Base-by-base conservation (phyloP, 1,140 invertebrate species). In the Coboldia fuscipes region DNA sequence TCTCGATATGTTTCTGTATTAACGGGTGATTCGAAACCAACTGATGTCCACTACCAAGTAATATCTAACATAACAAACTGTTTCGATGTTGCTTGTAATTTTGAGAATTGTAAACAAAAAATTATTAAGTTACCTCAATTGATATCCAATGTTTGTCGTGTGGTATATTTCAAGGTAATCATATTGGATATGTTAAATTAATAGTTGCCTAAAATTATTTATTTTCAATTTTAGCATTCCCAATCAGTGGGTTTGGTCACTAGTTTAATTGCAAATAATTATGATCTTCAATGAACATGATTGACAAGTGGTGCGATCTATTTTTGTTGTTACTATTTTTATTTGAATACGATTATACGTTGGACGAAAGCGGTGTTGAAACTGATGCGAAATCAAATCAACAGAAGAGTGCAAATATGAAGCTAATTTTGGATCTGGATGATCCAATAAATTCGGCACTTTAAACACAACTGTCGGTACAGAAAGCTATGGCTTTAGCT, bases 271-370 rank as follows among this genome's bases (percentile, higher is more conserved):
- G 52, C 52, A 9, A 55, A 55, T 31, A 55, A 55, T 55, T 66
- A 72, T 31, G 72, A 77, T 41, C 67, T 97, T 16, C 92, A 97
- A 56, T 77, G 80, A 47, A 74, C 81, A 50, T 57, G 98, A 16
- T 70, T 93, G n/a, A 72, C 93, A 48, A 74, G 84, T 5, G 93
- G 92, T 8, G 81, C n/a, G n/a, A 82, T 1, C 49, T 98, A 0
- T 97, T 88, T 80, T 86, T 93, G 48, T 56, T 99, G 18, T 53
- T 98, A 32, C 65, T 81, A 1, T 84, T 84, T 44, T 73, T 90
- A 47, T 94, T 98, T 54, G 75, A 78, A 29, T 99, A 97, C 52
- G 96, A 99, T 61, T 98, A 83, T 54, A 99, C 96, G 0, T 61
- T 98, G 36, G 85, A 96, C 36, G 94, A 98, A 61, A 85, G 90